A percentile compares a stretch with the other conserved stretches of the same genome.
phyloP scores from a whole-genome alignment of 2,797 vertebrate species.

The Salmo trutta region DNA sequence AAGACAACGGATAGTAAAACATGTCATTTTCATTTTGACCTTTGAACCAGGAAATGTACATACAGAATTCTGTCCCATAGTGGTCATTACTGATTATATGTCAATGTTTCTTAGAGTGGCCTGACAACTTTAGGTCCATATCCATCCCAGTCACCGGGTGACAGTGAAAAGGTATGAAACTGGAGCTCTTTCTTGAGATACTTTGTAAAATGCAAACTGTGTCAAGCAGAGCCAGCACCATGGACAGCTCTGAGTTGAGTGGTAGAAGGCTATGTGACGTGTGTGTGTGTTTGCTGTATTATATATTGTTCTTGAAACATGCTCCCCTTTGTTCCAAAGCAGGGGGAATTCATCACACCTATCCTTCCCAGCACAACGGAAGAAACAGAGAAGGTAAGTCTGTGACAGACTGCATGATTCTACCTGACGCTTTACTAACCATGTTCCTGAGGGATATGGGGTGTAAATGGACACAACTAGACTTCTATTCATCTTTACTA shows the following conservation, averaged over 20 bases:
- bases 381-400: slow-evolving; percentile 62
- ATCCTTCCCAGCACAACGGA: slow-evolving; percentile 39
- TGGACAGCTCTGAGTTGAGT: background rate
- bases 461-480: no score
- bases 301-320: slow-evolving; percentile 11
- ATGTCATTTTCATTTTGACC: slow-evolving; percentile 17
- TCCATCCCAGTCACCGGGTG: background rate
- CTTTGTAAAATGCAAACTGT: background rate
- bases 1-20: background rate
- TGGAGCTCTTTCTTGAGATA: background rate
- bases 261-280: no score
- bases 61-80: slow-evolving; percentile 10
- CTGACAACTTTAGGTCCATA: slow-evolving; percentile 20
- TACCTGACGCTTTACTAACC: background rate
- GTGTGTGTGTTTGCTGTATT: background rate
- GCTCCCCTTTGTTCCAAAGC: slow-evolving; percentile 22
- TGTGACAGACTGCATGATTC: background rate
- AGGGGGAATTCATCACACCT: slow-evolving; percentile 44
- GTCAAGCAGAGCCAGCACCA: background rate
- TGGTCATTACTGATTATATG: background rate
- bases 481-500: no score
- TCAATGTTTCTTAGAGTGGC: slow-evolving; percentile 14
- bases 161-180: slow-evolving; percentile 37
- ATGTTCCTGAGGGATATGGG: background rate
- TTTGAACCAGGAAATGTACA: slow-evolving; percentile 35